phyloP scores from a whole-genome alignment of 1,140 invertebrate genomes.

The Sipha flava region DNA sequence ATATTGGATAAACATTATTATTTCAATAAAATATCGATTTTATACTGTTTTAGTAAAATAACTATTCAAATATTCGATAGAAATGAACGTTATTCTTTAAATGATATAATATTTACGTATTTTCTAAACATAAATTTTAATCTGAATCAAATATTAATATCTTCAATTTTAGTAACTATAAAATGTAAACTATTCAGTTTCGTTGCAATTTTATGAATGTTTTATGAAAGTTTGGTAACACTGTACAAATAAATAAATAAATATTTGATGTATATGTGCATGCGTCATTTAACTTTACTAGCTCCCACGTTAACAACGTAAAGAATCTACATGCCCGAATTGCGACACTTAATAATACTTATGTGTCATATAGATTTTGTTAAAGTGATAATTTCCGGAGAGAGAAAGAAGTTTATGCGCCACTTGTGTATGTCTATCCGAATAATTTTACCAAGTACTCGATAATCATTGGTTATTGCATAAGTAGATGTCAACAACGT shows the following conservation, averaged over 20 bases:
- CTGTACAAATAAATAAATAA: background rate
- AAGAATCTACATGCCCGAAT: background rate
- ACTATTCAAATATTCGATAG: no score
- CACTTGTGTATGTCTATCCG: background rate
- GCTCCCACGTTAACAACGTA: background rate
- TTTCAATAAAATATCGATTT: no score
- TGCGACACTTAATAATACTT: conserved; percentile 13
- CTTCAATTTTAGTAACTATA: no score
- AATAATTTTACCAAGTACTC: background rate
- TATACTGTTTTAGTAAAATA: no score
- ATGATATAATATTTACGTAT: no score
- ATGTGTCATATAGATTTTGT: background rate
- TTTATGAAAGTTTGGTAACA: background rate
- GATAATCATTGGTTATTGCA: background rate
- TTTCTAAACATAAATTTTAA: no score
- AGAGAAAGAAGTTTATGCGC: background rate
- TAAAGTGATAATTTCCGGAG: conserved; percentile 28
- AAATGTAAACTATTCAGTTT: no score
- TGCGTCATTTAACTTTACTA: background rate
- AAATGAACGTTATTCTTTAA: no score
- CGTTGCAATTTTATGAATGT: no score
- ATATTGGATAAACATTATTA: no score
- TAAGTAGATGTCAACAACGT: background rate
- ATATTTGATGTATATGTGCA: background rate
- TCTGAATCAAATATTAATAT: no score